Percentiles rank a stretch among this genome's conserved stretches.
Conservation (phyloP, 1,140 invertebrate genomes). For the Planococcus citri region DNA sequence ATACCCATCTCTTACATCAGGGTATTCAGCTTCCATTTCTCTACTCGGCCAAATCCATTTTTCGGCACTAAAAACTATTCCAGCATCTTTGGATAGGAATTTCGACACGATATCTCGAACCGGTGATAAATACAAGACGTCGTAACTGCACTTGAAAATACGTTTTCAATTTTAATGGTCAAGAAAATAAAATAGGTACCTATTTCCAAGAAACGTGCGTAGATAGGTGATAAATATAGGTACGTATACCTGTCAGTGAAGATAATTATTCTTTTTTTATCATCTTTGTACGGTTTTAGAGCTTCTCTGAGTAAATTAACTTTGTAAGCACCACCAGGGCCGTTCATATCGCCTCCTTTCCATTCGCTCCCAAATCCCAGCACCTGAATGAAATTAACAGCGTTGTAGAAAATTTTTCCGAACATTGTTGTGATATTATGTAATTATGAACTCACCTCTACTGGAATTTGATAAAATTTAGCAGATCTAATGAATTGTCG, state of each 20-base stretch:
- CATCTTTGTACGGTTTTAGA: conserved; percentile 51
- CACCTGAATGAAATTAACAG: too few relatives aligned
- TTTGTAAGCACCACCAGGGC: conserved; percentile 83
- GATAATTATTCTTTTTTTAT: conserved; percentile 58
- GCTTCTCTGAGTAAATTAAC: conserved; percentile 70
- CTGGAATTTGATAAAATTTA: conserved; percentile 56
- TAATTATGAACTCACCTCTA: conserved; percentile 39
- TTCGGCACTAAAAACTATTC: conserved; percentile 86
- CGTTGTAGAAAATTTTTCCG: too few relatives aligned
- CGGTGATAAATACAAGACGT: conserved; percentile 68
- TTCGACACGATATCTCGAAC: conserved; percentile 58
- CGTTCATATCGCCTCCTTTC: conserved; percentile 73
- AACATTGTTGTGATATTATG: too few relatives aligned
- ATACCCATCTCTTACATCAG: conserved; percentile 55
- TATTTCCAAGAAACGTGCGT: too few relatives aligned
- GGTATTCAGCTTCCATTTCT: conserved; percentile 55
- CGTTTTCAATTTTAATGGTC: too few relatives aligned
- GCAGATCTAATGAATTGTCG: conserved; percentile 66
- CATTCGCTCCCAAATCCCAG: conserved; percentile 74
- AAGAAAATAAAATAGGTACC: too few relatives aligned
- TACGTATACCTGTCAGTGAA: conserved; percentile 76
- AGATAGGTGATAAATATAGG: too few relatives aligned
- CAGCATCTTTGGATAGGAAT: conserved; percentile 60
- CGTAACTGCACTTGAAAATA: conserved; percentile 59
- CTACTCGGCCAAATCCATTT: conserved; percentile 88